Evolutionary conservation across 2,113 vertebrate genomes (phyloP), one percentile per base, ranked within the genome.

Genomic region (Phoxinus phoxinus): DNA sequence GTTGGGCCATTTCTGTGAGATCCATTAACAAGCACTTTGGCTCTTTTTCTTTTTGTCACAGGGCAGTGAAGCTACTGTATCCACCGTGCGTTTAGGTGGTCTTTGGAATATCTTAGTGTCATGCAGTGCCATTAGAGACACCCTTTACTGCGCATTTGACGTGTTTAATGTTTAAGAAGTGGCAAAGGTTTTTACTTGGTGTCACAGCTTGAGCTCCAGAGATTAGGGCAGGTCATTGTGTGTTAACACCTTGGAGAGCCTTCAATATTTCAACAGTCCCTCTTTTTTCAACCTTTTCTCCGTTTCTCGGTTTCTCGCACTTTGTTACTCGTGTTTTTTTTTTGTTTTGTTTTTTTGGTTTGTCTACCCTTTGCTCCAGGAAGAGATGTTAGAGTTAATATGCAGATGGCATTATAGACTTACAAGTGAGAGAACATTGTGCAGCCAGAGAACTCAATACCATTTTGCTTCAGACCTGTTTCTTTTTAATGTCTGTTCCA

Each of bases 121-220:
- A 1, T 53, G 48, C 44, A 67, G 44, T 81, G 81, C 65, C 32
- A 83, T 82, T 53, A 51, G 46, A 83, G 65, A 71, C 65, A 35
- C 17, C 5, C 44, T 27, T 48, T 89, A 85, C 84, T 86, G 85
- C 86, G 89, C 89, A 89, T 89, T 91, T 89, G 89, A 91, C 76
- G 80, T 69, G 44, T 90, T 94, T 93, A 94, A 94, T 93, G 93
- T 93, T 94, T 93, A 86, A 94, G 88, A 77, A 71, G 67, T 53
- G 81, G 44, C 46, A 81, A 84, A 84, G 77, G 87, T 88, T 87
- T 90, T 89, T 84, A 91, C 91, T 92, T 91, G 85, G 88, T 86
- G 83, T 88, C 90, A 86, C 84, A 88, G 84, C 56, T 71, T 35
- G 74, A 93, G 83, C 65, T 86, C 3, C 48, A 44, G 53, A 88